These are phyloP conservation scores for Gadopsis marmoratus DNA, from an alignment of 2,797 vertebrate genomes.

Conservation along the genomic window DNA sequence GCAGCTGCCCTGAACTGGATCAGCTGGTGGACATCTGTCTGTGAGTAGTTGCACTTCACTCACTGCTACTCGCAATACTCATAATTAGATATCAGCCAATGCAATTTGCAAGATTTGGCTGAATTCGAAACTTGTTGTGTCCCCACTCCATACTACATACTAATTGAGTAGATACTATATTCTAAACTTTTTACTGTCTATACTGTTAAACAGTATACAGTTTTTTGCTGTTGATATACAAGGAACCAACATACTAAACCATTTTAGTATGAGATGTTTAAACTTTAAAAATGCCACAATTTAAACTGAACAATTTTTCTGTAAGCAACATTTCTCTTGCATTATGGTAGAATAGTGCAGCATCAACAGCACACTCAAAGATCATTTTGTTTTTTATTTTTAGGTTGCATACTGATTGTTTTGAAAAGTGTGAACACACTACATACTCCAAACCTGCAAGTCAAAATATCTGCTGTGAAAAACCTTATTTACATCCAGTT, in stretches of 20 bases:
- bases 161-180: too few species aligned
- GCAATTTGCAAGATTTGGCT: background rate
- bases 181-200: background rate
- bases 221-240: background rate
- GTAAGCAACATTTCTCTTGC: background rate
- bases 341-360: background rate
- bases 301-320: background rate
- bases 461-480: too few species aligned
- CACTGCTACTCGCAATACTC: background rate
- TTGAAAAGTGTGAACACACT: too few species aligned
- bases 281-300: background rate
- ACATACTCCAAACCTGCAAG: too few species aligned
- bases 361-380: background rate
- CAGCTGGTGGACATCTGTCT: conserved; percentile 94
- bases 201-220: background rate
- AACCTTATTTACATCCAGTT: too few species aligned
- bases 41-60: conserved; percentile 75
- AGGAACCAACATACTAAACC: background rate
- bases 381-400: too few species aligned
- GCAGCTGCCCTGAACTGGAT: conserved; percentile 96
- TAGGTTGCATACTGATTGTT: too few species aligned
- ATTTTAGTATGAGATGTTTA: background rate
- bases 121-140: background rate
- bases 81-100: background rate
- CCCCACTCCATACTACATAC: background rate